Evolutionary conservation across 2,888 invertebrate genomes (phyloP).

Genomic region (Drosophila tanythrix): DNA sequence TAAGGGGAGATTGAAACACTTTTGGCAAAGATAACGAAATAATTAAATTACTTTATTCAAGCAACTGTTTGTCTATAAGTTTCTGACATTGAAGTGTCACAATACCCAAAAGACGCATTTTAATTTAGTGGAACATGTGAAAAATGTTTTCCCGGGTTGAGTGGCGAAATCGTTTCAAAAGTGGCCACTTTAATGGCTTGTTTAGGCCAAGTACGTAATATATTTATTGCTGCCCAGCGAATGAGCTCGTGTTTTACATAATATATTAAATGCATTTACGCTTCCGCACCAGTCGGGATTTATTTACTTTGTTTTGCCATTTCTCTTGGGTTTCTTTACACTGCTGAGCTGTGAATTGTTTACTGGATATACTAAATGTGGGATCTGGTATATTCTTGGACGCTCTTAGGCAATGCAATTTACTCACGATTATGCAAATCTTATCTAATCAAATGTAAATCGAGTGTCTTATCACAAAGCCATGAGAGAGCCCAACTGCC

Average conservation of each 20-base stretch:
- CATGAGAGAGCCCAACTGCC: slow-evolving; percentile 15
- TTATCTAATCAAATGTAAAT: slow-evolving; percentile 50
- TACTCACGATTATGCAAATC: slow-evolving; percentile 44
- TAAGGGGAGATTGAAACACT: neutral
- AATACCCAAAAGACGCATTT: slow-evolving; percentile 2
- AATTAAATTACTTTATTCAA: neutral
- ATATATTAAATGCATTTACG: slow-evolving; percentile 18
- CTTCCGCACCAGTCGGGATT: slow-evolving; percentile 30
- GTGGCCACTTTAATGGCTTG: slow-evolving; percentile 28
- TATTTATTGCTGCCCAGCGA: slow-evolving; percentile 41
- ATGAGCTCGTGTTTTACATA: slow-evolving; percentile 41
- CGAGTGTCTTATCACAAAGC: slow-evolving; percentile 21
- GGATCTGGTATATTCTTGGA: slow-evolving; percentile 13
- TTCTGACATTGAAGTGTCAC: slow-evolving; percentile 37
- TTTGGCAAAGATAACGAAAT: neutral
- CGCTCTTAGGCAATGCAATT: slow-evolving; percentile 7
- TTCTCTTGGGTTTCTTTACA: slow-evolving; percentile 2
- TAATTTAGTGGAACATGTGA: slow-evolving; percentile 44
- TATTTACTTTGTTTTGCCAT: neutral
- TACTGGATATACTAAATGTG: slow-evolving; percentile 1
- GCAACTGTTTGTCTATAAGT: slow-evolving; percentile 1
- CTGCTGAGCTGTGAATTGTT: slow-evolving; percentile 8
- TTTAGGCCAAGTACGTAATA: slow-evolving; percentile 41
- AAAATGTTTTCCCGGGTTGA: slow-evolving; percentile 31
- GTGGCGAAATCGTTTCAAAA: slow-evolving; percentile 34